Evolutionary conservation across 2,797 vertebrate species (phyloP).

Genomic region (Helarctos malayanus): DNA sequence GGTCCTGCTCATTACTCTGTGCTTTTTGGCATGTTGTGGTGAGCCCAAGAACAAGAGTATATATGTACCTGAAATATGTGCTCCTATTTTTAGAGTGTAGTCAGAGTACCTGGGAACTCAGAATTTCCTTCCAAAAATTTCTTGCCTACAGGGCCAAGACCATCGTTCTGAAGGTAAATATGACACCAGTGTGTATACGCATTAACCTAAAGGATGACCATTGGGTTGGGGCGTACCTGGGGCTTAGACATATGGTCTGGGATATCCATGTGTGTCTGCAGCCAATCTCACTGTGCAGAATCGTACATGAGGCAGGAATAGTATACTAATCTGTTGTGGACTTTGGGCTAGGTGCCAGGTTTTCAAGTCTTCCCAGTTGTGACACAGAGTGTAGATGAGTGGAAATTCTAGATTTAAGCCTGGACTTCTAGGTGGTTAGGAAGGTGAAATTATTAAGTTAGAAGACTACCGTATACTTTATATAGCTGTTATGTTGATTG

Average conservation of each 20-base stretch:
- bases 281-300: not conserved
- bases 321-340: not conserved
- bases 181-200: not conserved
- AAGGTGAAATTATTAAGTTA: not conserved
- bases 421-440: not conserved
- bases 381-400: not conserved
- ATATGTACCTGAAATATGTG: not conserved
- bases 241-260: not conserved
- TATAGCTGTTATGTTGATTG: not conserved
- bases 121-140: not conserved
- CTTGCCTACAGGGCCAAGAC: not conserved
- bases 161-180: not conserved
- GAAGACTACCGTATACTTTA: not conserved
- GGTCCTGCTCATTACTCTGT: not conserved
- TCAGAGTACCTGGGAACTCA: not conserved
- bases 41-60: not conserved
- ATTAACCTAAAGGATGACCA: not conserved
- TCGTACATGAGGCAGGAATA: not conserved
- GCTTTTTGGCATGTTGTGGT: not conserved
- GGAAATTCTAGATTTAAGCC: not conserved
- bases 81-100: too few relatives aligned
- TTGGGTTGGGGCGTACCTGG: fast-evolving
- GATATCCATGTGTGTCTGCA: not conserved
- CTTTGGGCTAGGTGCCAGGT: not conserved
- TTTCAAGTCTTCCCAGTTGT: not conserved